Evolutionary conservation across 2,888 invertebrate genomes (phyloP).

Genomic region (Parnassius orleans): DNA sequence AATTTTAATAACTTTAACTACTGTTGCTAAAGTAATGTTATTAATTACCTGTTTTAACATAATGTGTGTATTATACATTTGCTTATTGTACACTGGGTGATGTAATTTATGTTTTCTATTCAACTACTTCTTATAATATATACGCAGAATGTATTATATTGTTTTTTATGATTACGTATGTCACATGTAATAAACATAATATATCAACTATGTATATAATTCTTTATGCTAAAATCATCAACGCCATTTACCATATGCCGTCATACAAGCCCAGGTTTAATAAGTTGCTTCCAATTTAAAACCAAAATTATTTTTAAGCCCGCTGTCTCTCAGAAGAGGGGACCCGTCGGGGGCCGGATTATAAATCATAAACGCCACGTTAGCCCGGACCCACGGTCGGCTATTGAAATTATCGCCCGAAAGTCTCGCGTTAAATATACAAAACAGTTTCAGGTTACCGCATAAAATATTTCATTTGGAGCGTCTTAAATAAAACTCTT

Average conservation of each 20-base stretch:
- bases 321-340: slow-evolving; percentile 67
- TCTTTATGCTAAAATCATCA: background rate
- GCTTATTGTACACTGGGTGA: no score
- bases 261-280: slow-evolving; percentile 62
- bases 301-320: slow-evolving; percentile 69
- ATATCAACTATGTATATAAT: no score
- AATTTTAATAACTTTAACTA: background rate
- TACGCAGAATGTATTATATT: background rate
- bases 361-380: slow-evolving; percentile 79
- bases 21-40: no score
- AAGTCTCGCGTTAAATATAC: slow-evolving; percentile 67
- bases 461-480: slow-evolving; percentile 66
- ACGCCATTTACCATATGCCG: slow-evolving; percentile 47
- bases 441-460: slow-evolving; percentile 73
- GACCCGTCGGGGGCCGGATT: slow-evolving; percentile 70
- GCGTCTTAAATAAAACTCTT: slow-evolving; percentile 54
- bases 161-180: background rate
- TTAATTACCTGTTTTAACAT: no score
- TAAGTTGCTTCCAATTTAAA: slow-evolving; percentile 75
- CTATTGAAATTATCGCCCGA: slow-evolving; percentile 74
- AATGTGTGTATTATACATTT: no score
- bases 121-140: no score
- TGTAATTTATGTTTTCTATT: no score
- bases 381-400: slow-evolving; percentile 54
- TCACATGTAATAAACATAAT: background rate